Conservation (phyloP, 2,797 vertebrate species). For the Micrastur ruficollis region DNA sequence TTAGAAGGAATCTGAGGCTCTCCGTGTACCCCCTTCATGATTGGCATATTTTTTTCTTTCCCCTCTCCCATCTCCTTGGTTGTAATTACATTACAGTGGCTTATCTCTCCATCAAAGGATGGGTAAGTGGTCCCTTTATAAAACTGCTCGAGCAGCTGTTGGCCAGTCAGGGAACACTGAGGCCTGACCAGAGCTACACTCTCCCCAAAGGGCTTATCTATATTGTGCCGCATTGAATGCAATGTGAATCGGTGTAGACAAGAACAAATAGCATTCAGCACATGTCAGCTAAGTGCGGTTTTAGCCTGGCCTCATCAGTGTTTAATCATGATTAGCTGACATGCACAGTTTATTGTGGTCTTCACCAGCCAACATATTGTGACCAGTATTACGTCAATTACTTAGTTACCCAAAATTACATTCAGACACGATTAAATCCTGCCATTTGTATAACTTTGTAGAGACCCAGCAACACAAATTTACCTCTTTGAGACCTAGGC, state of each 20-base stretch:
- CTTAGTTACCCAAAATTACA: not conserved
- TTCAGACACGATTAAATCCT: not conserved
- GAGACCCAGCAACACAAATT: not conserved
- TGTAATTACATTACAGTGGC: conserved; percentile 61
- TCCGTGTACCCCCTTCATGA: conserved; percentile 8
- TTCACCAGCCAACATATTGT: conserved; percentile 26
- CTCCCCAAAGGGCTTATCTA: conserved; percentile 56
- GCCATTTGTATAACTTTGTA: not conserved
- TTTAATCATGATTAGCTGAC: conserved; percentile 58
- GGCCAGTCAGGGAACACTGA: conserved; percentile 47
- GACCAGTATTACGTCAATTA: conserved; percentile 16
- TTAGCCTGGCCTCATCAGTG: conserved; percentile 44
- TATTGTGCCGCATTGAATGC: conserved; percentile 25
- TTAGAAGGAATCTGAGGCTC: conserved; percentile 63
- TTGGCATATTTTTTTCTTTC: conserved; percentile 65
- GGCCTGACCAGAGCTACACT: conserved; percentile 33
- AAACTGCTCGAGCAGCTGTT: conserved; percentile 47
- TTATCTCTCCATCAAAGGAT: conserved; percentile 69
- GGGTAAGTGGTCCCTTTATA: conserved; percentile 57
- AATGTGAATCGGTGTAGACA: conserved; percentile 32
- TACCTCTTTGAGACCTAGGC: not conserved
- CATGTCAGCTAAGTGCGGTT: conserved; percentile 57
- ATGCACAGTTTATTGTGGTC: conserved; percentile 41
- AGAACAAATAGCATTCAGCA: conserved; percentile 64
- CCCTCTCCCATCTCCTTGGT: conserved; percentile 50